These are phyloP conservation scores for Buteo buteo DNA, from an alignment of 2,113 vertebrate species.

Conservation along the genomic window DNA sequence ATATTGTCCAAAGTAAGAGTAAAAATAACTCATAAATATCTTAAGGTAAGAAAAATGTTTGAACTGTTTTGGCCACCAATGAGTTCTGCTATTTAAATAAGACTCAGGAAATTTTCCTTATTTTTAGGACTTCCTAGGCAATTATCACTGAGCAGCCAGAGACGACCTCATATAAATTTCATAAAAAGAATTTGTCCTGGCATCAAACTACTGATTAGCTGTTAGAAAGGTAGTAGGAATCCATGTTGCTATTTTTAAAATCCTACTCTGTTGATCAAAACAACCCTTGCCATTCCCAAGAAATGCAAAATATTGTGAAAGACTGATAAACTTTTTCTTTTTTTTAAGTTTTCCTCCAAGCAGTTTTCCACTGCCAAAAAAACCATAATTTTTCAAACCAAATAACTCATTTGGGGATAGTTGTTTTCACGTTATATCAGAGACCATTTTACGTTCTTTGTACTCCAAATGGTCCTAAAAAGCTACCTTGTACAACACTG, in stretches of 20 bases:
- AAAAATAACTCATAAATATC: neutral
- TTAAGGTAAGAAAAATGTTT: neutral
- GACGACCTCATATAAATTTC: neutral
- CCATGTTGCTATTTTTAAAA: conserved; percentile 31
- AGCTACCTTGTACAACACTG: neutral
- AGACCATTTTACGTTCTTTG: neutral
- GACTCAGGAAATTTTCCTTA: neutral
- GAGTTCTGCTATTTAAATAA: neutral
- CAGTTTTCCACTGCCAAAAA: neutral
- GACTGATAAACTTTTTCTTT: neutral
- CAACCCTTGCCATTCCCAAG: neutral
- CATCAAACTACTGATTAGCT: neutral
- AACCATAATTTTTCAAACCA: neutral
- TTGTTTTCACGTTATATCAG: neutral
- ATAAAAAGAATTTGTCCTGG: neutral
- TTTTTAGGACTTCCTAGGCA: neutral
- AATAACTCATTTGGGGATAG: neutral
- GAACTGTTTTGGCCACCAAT: neutral
- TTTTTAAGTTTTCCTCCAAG: neutral
- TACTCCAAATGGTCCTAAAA: neutral
- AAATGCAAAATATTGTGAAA: neutral
- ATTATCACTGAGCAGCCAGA: neutral
- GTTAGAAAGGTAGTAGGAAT: neutral
- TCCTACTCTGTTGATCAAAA: neutral
- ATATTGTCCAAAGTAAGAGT: neutral